These are phyloP conservation scores for Nannoperca obscura DNA, from an alignment of 2,797 vertebrate genomes.

Conservation along the genomic window DNA sequence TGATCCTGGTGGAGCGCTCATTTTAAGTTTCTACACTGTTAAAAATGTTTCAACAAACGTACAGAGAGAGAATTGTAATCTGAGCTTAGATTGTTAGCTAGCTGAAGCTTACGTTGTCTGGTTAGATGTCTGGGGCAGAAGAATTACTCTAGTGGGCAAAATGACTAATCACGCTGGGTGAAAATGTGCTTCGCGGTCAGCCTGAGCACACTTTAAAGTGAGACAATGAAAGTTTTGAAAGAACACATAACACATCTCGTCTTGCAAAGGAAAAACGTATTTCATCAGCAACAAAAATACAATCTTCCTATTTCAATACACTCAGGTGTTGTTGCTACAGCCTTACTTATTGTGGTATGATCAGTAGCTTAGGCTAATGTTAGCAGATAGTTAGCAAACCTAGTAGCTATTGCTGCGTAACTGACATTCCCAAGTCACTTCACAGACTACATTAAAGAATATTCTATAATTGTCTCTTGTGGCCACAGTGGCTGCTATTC, in stretches of 20 bases:
- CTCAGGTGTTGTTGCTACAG: neutral
- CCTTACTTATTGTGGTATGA: neutral
- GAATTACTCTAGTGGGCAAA: neutral
- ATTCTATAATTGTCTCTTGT: neutral
- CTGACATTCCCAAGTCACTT: neutral
- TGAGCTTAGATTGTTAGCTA: neutral
- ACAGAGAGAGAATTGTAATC: neutral
- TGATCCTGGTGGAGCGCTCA: neutral
- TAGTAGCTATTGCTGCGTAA: neutral
- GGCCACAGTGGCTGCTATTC: neutral
- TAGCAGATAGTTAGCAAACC: neutral
- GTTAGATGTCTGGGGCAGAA: no score
- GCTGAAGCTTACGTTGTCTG: neutral
- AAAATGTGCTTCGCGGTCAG: no score
- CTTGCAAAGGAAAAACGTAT: neutral
- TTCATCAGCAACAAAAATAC: neutral
- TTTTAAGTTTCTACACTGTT: neutral
- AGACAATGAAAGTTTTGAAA: neutral
- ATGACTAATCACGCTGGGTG: neutral
- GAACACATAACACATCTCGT: neutral
- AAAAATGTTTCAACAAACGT: neutral
- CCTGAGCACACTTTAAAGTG: neutral
- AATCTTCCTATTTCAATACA: neutral
- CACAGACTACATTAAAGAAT: neutral
- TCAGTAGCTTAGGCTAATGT: neutral